Evolutionary conservation across 2,888 invertebrate genomes (phyloP), one percentile per base, ranked within the genome.

Genomic region (Drosophila lutescens): DNA sequence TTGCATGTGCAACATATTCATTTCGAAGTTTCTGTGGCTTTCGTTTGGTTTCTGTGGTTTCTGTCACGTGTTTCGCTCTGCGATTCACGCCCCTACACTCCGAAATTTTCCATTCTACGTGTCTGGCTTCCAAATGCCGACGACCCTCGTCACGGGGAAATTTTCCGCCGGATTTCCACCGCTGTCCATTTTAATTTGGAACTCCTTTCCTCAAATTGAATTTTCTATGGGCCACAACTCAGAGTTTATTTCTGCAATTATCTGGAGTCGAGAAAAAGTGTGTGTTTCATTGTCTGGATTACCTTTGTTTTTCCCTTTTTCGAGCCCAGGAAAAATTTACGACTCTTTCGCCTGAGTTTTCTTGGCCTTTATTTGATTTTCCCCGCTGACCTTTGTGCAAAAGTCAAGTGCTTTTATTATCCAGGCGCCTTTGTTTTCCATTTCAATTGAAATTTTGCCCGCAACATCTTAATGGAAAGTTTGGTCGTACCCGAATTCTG

Each of bases 1-100:
- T 50, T 79, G 81, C 84, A 81, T 79, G 82, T 81, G 85, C 81
- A 85, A 81, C 85, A 81, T 69, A 85, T 81, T 47, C 63, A 41
- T 23, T 40, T 4, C 32, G 59, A 17, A 23, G 58, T 6, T 41
- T 46, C 59, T 1, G 17, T 47, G 32, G 32, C 12, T 34, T 34
- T 4, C 1, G 12, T 38, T 49, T 9, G 76, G 41, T 13, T 55
- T 58, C 10, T 46, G 47, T 50, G 62, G 70, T 44, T 46, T 47
- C 34, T 65, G 80, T 58, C 78, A 63, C 57, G 63, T 68, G 76
- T 61, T 41, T 56, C 30, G 15, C 17, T 6, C 17, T 44, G 44
- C 2, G 23, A 17, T 56, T 56, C 46, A 46, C 56, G 50, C 41
- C n/a, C 32, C 30, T 53, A n/a, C 56, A 47, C 58, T 32, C 20